A percentile compares a stretch with the other conserved stretches of the same genome.
phyloP scores from a whole-genome alignment of 2,113 vertebrate genomes.

The Spermophilus dauricus region DNA sequence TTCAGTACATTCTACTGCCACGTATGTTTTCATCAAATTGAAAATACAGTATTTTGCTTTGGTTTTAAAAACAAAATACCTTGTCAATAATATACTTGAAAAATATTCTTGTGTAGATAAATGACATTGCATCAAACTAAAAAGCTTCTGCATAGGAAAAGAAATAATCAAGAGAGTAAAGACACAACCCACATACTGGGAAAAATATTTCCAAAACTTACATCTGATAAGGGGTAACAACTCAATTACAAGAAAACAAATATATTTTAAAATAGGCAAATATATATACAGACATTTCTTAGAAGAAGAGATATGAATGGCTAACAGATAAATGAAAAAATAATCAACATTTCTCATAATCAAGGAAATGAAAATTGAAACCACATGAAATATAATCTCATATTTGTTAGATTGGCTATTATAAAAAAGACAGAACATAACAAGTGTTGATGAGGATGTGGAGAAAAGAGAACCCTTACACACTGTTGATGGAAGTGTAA shows the following conservation, averaged over 20 bases:
- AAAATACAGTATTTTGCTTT: slow-evolving; percentile 45
- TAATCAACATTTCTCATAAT: not conserved
- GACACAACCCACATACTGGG: not conserved
- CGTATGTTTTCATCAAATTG: slow-evolving; percentile 23
- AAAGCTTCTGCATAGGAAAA: not conserved
- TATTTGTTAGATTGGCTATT: not conserved
- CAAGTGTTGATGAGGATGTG: not conserved
- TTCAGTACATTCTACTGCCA: not conserved
- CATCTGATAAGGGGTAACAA: not conserved
- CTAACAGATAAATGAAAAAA: not conserved
- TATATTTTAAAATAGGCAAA: not conserved
- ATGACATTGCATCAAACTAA: not conserved
- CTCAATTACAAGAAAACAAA: not conserved
- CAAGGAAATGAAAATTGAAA: not conserved
- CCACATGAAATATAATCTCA: not conserved
- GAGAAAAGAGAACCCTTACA: not conserved
- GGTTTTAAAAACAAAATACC: slow-evolving; percentile 48
- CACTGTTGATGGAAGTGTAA: not conserved
- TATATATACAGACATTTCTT: not conserved
- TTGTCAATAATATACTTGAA: slow-evolving; percentile 2
- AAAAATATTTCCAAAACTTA: not conserved
- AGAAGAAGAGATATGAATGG: not conserved
- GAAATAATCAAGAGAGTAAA: not conserved
- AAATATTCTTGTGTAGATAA: slow-evolving; percentile 15
- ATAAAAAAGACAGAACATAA: not conserved